Evolutionary conservation across 2,797 vertebrate genomes (phyloP), one percentile per base, ranked within the genome.

Genomic region (Margarornis squamiger): DNA sequence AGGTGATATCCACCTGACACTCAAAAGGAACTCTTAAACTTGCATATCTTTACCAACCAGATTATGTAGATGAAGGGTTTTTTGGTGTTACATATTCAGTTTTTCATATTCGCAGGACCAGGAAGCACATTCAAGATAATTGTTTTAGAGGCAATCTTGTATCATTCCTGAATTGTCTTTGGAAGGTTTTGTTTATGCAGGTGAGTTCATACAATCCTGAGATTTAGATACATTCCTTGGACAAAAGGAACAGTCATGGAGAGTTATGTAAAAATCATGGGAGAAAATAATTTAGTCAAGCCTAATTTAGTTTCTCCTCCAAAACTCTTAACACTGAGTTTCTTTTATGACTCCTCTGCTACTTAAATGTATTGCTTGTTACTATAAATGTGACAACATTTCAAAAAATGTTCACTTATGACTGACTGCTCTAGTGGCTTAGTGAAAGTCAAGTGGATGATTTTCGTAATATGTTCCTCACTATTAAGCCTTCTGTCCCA

Each of bases 361-460:
- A 46, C 51, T 88, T 87, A 67, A 92, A 90, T 86, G 15, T 83
- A 75, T 78, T 55, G 46, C 8, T 3, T 81, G 62, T 75, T 78
- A 54, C 82, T 81, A 70, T 72, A 94, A 94, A 86, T 91, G 88
- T 48, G 54, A 88, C 38, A 86, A 32, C 54, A 84, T 88, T 92
- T 88, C 49, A 68, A 86, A 95, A 88, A 88, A 48, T 0, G 0
- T 71, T 92, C 34, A 39, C 91, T 92, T 90, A 77, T 55, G 79
- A 54, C 43, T 90, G 87, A 57, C 54, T 95, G 76, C 66, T 90
- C 92, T 91, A 92, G 73, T 43, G 62, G 85, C 54, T 88, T 92
- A 96, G 66, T 58, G 62, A 93, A 93, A 93, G 68, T 90, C 85
- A 90, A 95, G 83, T 81, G 76, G 73, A 88, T 95, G 96, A 81